These are phyloP conservation scores for Orthosia gracilis DNA, from an alignment of 2,888 invertebrate species.

Conservation along the genomic window DNA sequence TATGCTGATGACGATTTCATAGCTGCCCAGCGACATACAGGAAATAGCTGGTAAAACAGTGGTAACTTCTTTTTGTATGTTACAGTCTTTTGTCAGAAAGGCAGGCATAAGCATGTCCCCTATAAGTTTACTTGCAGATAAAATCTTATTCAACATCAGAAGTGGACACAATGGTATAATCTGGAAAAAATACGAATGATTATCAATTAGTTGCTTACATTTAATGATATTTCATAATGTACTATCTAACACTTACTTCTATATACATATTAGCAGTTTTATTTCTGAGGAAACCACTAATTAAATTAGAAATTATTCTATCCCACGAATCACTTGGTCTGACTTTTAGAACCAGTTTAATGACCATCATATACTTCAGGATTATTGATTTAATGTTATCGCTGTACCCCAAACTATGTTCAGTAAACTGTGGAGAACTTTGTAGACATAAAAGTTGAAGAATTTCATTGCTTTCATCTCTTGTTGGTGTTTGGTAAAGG, in stretches of 20 bases:
- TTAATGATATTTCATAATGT: background rate
- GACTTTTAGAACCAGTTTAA: slow-evolving; percentile 70
- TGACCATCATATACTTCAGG: slow-evolving; percentile 76
- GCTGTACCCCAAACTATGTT: slow-evolving; percentile 67
- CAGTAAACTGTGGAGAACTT: slow-evolving; percentile 68
- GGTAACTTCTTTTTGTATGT: slow-evolving; percentile 76
- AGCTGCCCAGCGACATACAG: slow-evolving; percentile 82
- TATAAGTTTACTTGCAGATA: slow-evolving; percentile 83
- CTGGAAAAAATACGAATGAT: slow-evolving; percentile 74
- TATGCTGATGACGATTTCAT: slow-evolving; percentile 69
- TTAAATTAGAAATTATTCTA: slow-evolving; percentile 69
- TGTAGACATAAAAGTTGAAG: slow-evolving; percentile 79
- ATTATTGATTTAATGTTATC: slow-evolving; percentile 70
- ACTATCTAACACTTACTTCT: slow-evolving; percentile 62
- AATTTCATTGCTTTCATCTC: slow-evolving; percentile 69
- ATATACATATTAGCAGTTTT: slow-evolving; percentile 67
- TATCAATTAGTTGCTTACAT: background rate
- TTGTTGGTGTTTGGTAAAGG: slow-evolving; percentile 66
- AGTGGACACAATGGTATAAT: slow-evolving; percentile 80
- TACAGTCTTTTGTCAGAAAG: slow-evolving; percentile 78
- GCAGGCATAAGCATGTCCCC: slow-evolving; percentile 85
- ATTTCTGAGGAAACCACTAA: slow-evolving; percentile 71
- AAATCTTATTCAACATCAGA: slow-evolving; percentile 78
- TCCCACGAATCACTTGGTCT: slow-evolving; percentile 74
- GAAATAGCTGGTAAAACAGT: slow-evolving; percentile 76